These are phyloP conservation scores for Drosophila ogumai DNA, from an alignment of 1,140 invertebrate species.

Conservation along the genomic window DNA sequence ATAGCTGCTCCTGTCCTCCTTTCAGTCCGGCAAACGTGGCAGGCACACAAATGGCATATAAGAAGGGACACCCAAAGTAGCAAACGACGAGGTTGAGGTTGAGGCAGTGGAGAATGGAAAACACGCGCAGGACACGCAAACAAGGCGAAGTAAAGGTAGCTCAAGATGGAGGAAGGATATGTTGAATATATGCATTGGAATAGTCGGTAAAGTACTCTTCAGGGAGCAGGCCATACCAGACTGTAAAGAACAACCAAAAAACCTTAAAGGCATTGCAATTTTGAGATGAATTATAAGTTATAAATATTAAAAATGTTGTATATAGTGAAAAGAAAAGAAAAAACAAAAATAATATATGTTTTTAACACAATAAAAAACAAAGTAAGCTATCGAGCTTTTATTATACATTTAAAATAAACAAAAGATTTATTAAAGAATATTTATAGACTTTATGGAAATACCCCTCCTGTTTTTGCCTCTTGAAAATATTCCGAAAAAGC, in stretches of 20 bases:
- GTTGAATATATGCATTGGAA: conserved; percentile 24
- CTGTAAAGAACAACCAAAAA: background rate
- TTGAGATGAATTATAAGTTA: background rate
- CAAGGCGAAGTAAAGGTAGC: conserved; percentile 12
- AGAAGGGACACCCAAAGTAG: conserved; percentile 14
- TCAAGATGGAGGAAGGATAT: conserved; percentile 1
- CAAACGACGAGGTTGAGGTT: too few species aligned
- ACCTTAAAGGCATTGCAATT: background rate
- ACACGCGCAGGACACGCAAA: conserved; percentile 27
- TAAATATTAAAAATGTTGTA: background rate
- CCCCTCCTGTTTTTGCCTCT: background rate
- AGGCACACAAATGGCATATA: conserved; percentile 69
- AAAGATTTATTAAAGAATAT: background rate
- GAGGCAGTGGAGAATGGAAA: conserved; percentile 10
- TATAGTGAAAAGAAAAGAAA: too few species aligned
- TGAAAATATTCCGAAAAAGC: background rate
- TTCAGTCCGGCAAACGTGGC: conserved; percentile 50
- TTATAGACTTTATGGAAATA: too few species aligned
- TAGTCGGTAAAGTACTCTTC: conserved; percentile 1
- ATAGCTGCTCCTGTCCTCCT: background rate
- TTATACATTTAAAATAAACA: background rate
- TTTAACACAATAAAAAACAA: background rate
- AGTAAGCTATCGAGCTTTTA: too few species aligned
- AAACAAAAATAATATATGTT: background rate
- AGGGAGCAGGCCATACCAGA: background rate